phyloP scores from a whole-genome alignment of 2,113 vertebrate species.

The Elgaria multicarinata region DNA sequence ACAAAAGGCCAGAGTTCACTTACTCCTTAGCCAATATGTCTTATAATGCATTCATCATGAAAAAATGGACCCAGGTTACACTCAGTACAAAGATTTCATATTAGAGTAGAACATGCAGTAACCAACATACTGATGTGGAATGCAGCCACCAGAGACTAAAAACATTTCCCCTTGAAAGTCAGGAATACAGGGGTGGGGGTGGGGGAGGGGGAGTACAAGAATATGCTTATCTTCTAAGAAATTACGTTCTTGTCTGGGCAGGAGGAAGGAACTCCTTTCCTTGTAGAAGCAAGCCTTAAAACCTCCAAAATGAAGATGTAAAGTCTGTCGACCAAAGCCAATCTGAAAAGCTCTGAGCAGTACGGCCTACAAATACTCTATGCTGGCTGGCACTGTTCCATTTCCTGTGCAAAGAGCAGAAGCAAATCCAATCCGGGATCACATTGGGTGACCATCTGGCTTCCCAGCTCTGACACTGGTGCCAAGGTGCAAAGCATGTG shows the following conservation, averaged over 20 bases:
- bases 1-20: background rate
- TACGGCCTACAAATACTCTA: background rate
- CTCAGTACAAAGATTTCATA: background rate
- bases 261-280: background rate
- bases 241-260: background rate
- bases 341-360: background rate
- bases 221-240: background rate
- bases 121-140: background rate
- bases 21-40: background rate
- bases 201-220: background rate
- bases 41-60: background rate
- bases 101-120: background rate
- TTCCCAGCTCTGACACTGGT: background rate
- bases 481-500: background rate
- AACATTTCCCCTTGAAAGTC: background rate
- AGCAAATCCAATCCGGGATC: constrained; percentile 3
- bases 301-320: background rate
- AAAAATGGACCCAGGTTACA: background rate
- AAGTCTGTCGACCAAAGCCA: background rate
- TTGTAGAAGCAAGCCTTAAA: background rate
- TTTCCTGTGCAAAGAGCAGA: background rate
- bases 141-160: background rate
- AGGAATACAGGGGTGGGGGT: too few species aligned
- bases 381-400: background rate
- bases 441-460: constrained; percentile 16